These are phyloP conservation scores for Lutra lutra DNA, from an alignment of 2,797 vertebrate genomes.

Conservation along the genomic window DNA sequence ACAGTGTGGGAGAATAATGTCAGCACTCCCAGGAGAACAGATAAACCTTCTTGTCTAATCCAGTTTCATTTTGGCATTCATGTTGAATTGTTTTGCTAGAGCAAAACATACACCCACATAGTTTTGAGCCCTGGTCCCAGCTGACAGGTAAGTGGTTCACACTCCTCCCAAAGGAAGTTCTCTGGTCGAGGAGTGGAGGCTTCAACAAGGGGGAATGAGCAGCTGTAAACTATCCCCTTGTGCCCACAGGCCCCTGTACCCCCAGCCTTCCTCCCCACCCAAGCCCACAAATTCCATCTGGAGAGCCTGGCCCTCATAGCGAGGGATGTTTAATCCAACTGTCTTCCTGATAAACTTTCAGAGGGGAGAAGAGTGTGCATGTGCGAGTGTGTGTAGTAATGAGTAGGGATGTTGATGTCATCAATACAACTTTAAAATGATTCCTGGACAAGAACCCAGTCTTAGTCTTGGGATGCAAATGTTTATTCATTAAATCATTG, in stretches of 20 bases:
- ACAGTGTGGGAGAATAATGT: neutral
- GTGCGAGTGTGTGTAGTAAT: neutral
- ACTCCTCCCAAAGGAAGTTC: neutral
- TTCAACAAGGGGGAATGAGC: neutral
- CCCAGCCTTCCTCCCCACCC: neutral
- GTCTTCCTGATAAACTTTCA: neutral
- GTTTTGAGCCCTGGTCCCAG: neutral
- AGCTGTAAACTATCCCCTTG: neutral
- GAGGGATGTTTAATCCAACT: neutral
- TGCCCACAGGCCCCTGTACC: neutral
- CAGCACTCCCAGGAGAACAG: neutral
- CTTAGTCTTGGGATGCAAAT: neutral
- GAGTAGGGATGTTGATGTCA: neutral
- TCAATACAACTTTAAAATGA: neutral
- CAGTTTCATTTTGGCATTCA: neutral
- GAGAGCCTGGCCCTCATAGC: neutral
- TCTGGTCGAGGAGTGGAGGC: neutral
- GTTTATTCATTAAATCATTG: neutral
- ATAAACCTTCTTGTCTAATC: neutral
- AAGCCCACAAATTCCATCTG: neutral
- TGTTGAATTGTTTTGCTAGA: constrained; percentile 15
- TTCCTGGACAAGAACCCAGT: neutral
- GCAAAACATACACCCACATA: neutral
- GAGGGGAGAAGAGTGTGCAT: neutral
- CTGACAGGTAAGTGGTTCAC: neutral